Evolutionary conservation across 2,113 vertebrate species (phyloP).

Genomic region (Cacatua alba): DNA sequence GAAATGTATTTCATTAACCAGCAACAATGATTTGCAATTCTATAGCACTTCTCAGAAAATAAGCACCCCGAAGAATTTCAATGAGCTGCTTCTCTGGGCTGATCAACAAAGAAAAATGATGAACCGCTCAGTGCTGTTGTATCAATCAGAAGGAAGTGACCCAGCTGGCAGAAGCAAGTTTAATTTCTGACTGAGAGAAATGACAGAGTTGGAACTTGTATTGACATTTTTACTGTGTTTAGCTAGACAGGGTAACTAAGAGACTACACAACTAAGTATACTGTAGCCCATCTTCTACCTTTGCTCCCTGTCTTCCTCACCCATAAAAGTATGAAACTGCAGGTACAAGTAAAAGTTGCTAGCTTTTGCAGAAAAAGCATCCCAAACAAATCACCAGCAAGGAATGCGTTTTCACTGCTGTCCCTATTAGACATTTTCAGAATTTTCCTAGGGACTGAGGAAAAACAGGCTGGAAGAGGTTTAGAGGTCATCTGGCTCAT

Average conservation of each 20-base stretch:
- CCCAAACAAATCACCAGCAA: not conserved
- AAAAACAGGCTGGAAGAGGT: not conserved
- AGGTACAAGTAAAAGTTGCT: not conserved
- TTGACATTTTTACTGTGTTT: not conserved
- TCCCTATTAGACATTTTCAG: not conserved
- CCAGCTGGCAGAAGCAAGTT: slow-evolving; percentile 12
- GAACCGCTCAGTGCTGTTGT: not conserved
- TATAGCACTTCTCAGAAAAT: not conserved
- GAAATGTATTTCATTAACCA: slow-evolving; percentile 41
- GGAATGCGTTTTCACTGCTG: not conserved
- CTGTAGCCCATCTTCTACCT: not conserved
- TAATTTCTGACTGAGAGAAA: slow-evolving; percentile 40
- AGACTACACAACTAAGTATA: not conserved
- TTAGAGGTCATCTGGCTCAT: not conserved
- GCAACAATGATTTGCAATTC: slow-evolving; percentile 37
- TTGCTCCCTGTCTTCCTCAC: not conserved
- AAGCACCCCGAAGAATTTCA: slow-evolving; percentile 2
- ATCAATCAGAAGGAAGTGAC: not conserved
- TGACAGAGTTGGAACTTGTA: not conserved
- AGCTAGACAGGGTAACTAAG: not conserved
- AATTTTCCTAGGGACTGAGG: not conserved
- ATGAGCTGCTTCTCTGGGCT: not conserved
- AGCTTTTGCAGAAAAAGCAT: not conserved
- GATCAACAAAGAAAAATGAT: slow-evolving; percentile 6
- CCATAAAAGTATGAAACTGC: not conserved